A percentile compares a stretch with the other conserved stretches of the same genome.
These are phyloP conservation scores for Oscheius onirici DNA, from an alignment of 2,888 invertebrate species.

Conservation along the genomic window DNA sequence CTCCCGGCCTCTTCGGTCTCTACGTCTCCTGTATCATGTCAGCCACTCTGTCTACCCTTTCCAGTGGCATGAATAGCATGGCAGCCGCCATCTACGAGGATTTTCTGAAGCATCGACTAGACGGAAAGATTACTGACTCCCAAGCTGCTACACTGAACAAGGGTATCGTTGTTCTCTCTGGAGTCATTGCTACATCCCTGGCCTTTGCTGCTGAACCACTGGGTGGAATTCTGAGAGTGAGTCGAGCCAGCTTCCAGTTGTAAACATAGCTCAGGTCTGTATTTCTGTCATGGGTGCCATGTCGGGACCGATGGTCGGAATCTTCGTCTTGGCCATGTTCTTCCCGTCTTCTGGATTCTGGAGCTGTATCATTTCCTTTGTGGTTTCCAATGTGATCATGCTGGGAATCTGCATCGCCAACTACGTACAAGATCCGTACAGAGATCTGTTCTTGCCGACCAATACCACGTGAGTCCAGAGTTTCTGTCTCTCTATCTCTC, in stretches of 20 bases:
- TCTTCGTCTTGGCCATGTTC: constrained; percentile 63
- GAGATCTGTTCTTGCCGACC: constrained; percentile 53
- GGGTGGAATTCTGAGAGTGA: constrained; percentile 59
- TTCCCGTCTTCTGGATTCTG: constrained; percentile 58
- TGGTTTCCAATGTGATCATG: constrained; percentile 54
- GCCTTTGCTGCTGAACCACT: constrained; percentile 61
- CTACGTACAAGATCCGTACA: constrained; percentile 55
- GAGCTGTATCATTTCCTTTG: constrained; percentile 59
- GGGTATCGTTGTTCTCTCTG: constrained; percentile 48
- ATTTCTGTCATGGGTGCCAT: constrained; percentile 65
- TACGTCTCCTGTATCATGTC: constrained; percentile 66
- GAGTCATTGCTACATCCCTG: constrained; percentile 49
- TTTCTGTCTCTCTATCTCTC: neutral
- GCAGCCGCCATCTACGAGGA: constrained; percentile 68
- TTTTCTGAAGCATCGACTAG: constrained; percentile 55
- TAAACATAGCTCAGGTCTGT: constrained; percentile 43
- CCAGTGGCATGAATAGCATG: constrained; percentile 66
- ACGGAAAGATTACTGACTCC: constrained; percentile 51
- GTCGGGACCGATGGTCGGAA: constrained; percentile 63
- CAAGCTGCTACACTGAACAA: constrained; percentile 51
- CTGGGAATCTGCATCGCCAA: constrained; percentile 52
- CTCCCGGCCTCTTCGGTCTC: constrained; percentile 64
- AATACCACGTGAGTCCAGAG: constrained; percentile 43
- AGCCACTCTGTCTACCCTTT: constrained; percentile 64
- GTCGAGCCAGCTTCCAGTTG: neutral